Evolutionary conservation across 2,113 vertebrate species (phyloP).

Genomic region (Pyrgilauda ruficollis): DNA sequence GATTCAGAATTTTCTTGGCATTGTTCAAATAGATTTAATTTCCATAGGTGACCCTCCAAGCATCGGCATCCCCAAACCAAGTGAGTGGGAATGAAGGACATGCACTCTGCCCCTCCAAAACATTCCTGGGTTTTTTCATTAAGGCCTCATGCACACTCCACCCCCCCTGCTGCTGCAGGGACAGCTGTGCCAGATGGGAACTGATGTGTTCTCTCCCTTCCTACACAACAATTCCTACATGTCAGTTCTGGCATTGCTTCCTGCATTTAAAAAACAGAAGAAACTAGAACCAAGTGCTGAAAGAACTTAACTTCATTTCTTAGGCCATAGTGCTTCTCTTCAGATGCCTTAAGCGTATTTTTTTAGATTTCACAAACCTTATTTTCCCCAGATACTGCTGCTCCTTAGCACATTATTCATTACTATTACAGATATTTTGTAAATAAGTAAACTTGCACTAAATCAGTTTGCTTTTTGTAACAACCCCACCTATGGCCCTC

Average conservation of each 20-base stretch:
- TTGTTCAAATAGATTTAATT: neutral
- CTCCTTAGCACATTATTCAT: neutral
- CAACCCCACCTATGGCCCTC: neutral
- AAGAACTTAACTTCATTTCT: neutral
- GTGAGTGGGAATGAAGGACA: neutral
- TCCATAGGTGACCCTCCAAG: neutral
- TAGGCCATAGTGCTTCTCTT: neutral
- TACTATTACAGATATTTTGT: neutral
- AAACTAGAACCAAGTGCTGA: neutral
- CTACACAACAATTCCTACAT: neutral
- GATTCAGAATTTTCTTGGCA: neutral
- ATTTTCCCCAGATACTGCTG: neutral
- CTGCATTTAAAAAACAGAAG: neutral
- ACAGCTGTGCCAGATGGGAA: neutral
- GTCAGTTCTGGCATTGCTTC: neutral
- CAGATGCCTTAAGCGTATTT: rapidly evolving
- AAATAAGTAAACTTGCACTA: neutral
- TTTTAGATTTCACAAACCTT: neutral
- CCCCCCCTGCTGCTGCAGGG: neutral
- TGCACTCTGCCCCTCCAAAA: neutral
- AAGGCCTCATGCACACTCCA: neutral
- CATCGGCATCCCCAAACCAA: neutral
- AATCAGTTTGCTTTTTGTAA: neutral
- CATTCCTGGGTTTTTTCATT: neutral
- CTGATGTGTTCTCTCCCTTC: neutral